These are phyloP conservation scores for Enoplosus armatus DNA, from an alignment of 2,797 vertebrate species.

Conservation along the genomic window DNA sequence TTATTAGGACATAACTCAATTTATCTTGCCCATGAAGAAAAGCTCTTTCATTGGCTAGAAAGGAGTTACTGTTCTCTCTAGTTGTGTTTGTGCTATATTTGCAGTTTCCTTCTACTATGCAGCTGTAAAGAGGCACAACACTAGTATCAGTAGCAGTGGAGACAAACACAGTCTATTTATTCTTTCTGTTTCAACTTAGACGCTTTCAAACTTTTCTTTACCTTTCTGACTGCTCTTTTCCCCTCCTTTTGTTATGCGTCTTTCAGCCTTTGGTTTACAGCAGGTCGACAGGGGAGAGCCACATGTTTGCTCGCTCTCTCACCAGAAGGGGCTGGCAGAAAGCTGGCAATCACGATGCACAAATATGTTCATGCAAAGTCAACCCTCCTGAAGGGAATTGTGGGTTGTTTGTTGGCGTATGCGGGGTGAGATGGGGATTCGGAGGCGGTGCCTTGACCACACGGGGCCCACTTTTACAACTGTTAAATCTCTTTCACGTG, in stretches of 20 bases:
- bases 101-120: conserved; percentile 1
- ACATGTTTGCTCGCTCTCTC: conserved; percentile 78
- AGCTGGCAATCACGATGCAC: conserved; percentile 78
- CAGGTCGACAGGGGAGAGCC: conserved; percentile 48
- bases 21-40: conserved; percentile 17
- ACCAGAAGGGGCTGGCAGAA: conserved; percentile 75
- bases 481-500: conserved; percentile 64
- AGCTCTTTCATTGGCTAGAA: background rate
- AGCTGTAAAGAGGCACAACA: conserved; percentile 10
- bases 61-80: conserved; percentile 6
- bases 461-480: conserved; percentile 61
- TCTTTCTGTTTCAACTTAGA: conserved; percentile 46
- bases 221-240: conserved; percentile 61
- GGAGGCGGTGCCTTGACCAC: conserved; percentile 46
- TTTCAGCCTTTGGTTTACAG: conserved; percentile 69
- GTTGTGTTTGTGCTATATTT: conserved; percentile 7
- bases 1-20: conserved; percentile 21
- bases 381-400: conserved; percentile 56
- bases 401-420: conserved; percentile 62
- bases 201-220: conserved; percentile 71
- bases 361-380: conserved; percentile 79
- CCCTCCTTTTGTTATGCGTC: conserved; percentile 69
- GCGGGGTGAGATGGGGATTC: conserved; percentile 35
- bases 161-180: conserved; percentile 61
- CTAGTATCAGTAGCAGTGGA: conserved; percentile 47